Evolutionary conservation across 2,113 vertebrate genomes (phyloP).

Genomic region (Syngnathus floridae): DNA sequence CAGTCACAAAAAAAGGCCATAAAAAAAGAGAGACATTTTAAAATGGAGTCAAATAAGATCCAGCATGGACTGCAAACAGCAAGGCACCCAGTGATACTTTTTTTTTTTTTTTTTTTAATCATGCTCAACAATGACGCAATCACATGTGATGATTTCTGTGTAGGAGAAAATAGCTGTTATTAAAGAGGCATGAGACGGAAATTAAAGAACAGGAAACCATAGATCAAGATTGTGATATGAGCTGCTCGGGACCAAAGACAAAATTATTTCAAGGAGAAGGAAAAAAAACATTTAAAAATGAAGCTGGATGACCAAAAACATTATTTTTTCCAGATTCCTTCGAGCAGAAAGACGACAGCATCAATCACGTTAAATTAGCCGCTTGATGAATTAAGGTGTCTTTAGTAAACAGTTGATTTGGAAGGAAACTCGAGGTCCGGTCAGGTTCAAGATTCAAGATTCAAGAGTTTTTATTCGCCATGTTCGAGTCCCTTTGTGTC

Average conservation of each 20-base stretch:
- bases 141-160: slow-evolving; percentile 62
- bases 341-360: slow-evolving; percentile 7
- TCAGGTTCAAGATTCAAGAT: slow-evolving; percentile 16
- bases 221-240: slow-evolving; percentile 17
- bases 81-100: slow-evolving; percentile 56
- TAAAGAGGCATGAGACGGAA: slow-evolving; percentile 39
- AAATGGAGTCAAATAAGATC: slow-evolving; percentile 50
- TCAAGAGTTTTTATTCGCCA: no score
- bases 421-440: slow-evolving; percentile 14
- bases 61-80: slow-evolving; percentile 54
- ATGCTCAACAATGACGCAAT: slow-evolving; percentile 60
- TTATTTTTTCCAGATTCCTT: slow-evolving; percentile 5
- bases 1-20: slow-evolving; percentile 27
- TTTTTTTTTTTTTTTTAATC: slow-evolving; percentile 33
- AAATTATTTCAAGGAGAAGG: slow-evolving; percentile 23
- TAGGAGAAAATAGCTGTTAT: slow-evolving; percentile 63
- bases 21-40: slow-evolving; percentile 28
- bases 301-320: slow-evolving; percentile 5
- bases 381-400: slow-evolving; percentile 40
- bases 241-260: slow-evolving; percentile 23
- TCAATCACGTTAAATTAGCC: slow-evolving; percentile 31
- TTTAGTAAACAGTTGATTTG: slow-evolving; percentile 10
- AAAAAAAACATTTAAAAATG: slow-evolving; percentile 20
- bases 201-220: slow-evolving; percentile 23
- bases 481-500: slow-evolving; percentile 25